Evolutionary conservation across 1,140 invertebrate genomes (phyloP), one percentile per base, ranked within the genome.

Genomic region (Drosophila pectinifera): DNA sequence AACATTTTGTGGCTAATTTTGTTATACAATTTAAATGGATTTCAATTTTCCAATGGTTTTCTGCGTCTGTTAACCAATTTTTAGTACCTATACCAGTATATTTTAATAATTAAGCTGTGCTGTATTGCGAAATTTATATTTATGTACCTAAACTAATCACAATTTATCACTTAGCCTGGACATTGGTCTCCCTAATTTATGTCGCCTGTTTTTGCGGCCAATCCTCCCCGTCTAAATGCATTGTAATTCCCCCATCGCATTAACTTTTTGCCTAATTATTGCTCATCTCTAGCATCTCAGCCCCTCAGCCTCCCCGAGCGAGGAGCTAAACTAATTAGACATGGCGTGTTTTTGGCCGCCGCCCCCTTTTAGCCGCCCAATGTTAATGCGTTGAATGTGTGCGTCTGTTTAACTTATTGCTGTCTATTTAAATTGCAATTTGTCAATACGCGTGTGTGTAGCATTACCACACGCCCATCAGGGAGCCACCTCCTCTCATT

Each of bases 371-470:
- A 42, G 6, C 34, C 67, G 38, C 38, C 34, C 39, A 26, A 58
- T 42, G 53, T 49, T 42, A 45, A 31, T 56, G 39, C 28, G 39
- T 22, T 68, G 46, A 18, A 41, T 55, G 55, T 73, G 65, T 73
- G 62, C 70, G 83, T 89, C 76, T 84, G 63, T 89, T 88, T 88
- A 89, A 89, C 84, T 88, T 88, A 84, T 89, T 88, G 80, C 80
- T 80, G 84, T 88, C 80, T 84, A 89, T 88, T 88, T 88, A 88
- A 88, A 88, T 90, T 89, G 84, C 80, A 88, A 89, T 89, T 88
- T 88, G 84, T 89, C 84, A 88, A 88, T 88, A 88, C 49, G 62
- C 65, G 65, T 79, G 70, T 68, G 65, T 74, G 64, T 45, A 55
- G 43, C 36, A 46, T 26, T 62, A 62, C 57, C 80, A 31, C 74